Base-by-base conservation (phyloP, 2,113 vertebrate species). In the Carassius carassius region DNA sequence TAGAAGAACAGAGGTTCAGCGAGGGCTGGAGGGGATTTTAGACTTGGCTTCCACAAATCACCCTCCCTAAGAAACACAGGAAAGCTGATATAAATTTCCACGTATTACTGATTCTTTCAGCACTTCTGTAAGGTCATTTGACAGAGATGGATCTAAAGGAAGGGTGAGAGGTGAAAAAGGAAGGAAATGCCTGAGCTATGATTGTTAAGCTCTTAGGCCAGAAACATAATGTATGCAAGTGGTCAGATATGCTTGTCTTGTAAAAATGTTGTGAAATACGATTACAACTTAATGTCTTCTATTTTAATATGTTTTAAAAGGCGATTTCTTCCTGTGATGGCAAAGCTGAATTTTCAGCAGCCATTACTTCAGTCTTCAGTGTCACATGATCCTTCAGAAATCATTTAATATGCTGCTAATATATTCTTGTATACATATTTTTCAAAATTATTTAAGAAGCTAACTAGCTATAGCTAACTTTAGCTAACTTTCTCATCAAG, bases 161-260 rank as follows among this genome's bases (percentile, higher is more conserved):
- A 32, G 41, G 65, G 51, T 74, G 49, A 81, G 73, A 35, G 81
- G 58, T 62, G 51, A 21, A 21, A 47, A n/a, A 83, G 85, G 81
- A 87, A 89, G 84, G 87, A 87, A 86, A 85, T 76, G 72, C 69
- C 69, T 83, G 44, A 58, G 72, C 78, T 58, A 16, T 84, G 87
- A 86, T 41, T 74, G n/a, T 32, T 25, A 74, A 37, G 9, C 60
- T 29, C 12, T 44, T 44, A 62, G 17, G 56, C 23, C 25, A 72
- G 32, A 75, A 74, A 19, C 29, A 80, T n/a, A 74, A 23, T 32
- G 25, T 37, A 35, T 51, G 21, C 5, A 37, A 41, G 35, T 1
- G 4, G 32, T 17, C 32, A 37, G 23, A 65, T 29, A 23, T 63
- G 25, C 23, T 65, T 65, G 63, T 29, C 32, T 56, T 19, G 54